A percentile compares a stretch with the other conserved stretches of the same genome.
phyloP scores from a whole-genome alignment of 2,888 invertebrate species.

The Himalopsyche japonica region DNA sequence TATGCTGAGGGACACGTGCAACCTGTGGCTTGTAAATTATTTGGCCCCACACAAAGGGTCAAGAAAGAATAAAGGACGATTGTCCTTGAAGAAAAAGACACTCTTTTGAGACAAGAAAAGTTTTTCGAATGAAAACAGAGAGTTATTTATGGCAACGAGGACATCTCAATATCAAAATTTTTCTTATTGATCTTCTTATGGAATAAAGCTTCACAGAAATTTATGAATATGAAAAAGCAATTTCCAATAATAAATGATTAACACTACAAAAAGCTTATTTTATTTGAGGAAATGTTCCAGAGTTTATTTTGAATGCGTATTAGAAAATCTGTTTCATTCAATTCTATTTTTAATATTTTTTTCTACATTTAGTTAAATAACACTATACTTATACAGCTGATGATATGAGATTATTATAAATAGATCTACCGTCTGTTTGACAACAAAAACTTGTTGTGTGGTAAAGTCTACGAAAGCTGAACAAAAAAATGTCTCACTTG shows the following conservation, averaged over 20 bases:
- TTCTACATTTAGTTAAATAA: too few species aligned
- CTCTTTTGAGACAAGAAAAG: background rate
- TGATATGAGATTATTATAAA: too few species aligned
- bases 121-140: background rate
- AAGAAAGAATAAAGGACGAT: background rate
- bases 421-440: too few species aligned
- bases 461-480: too few species aligned
- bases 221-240: background rate
- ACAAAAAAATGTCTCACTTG: too few species aligned
- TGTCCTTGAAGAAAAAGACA: background rate
- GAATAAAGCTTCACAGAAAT: background rate
- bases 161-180: background rate
- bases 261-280: background rate
- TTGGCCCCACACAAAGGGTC: background rate
- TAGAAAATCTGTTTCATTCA: too few species aligned
- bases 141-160: background rate
- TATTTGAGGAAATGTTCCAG: too few species aligned
- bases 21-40: constrained; percentile 18
- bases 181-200: background rate
- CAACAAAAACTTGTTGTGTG: too few species aligned
- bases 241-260: background rate
- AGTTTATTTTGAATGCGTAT: too few species aligned
- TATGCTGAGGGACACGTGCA: constrained; percentile 4
- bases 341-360: too few species aligned
- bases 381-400: too few species aligned